These are phyloP conservation scores for Tor tambroides DNA, from an alignment of 2,113 vertebrate species.

Conservation along the genomic window DNA sequence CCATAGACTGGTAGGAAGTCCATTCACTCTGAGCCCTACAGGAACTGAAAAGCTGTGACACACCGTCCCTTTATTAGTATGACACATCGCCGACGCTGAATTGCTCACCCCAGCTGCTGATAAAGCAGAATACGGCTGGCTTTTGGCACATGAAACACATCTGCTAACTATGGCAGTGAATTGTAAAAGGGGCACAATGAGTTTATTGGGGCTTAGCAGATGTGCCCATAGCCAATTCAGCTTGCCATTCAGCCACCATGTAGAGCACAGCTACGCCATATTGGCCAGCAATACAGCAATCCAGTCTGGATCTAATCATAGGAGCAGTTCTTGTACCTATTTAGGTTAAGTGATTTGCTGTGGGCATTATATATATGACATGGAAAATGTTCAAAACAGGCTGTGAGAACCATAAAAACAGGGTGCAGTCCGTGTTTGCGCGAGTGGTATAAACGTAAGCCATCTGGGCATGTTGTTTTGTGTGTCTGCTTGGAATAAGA, in stretches of 20 bases:
- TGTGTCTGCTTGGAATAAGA: conserved; percentile 56
- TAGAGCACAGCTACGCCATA: conserved; percentile 33
- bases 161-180: conserved; percentile 27
- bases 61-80: conserved; percentile 51
- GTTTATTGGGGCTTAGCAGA: conserved; percentile 52
- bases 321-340: conserved; percentile 37
- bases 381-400: not conserved
- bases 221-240: conserved; percentile 44
- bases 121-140: conserved; percentile 31
- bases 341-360: conserved; percentile 49
- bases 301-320: conserved; percentile 39
- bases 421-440: conserved; percentile 9
- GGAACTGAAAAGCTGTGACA: conserved; percentile 50
- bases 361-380: not conserved
- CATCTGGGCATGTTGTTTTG: conserved; percentile 67
- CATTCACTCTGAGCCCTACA: conserved; percentile 29
- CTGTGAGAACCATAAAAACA: not conserved
- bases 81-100: conserved; percentile 27
- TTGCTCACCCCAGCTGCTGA: conserved; percentile 37
- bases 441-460: conserved; percentile 55
- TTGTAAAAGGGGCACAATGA: conserved; percentile 47
- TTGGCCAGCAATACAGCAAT: conserved; percentile 38
- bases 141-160: conserved; percentile 24
- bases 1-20: conserved; percentile 56
- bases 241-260: conserved; percentile 43